Conservation (phyloP, 2,797 vertebrate species). For the Choloepus didactylus region DNA sequence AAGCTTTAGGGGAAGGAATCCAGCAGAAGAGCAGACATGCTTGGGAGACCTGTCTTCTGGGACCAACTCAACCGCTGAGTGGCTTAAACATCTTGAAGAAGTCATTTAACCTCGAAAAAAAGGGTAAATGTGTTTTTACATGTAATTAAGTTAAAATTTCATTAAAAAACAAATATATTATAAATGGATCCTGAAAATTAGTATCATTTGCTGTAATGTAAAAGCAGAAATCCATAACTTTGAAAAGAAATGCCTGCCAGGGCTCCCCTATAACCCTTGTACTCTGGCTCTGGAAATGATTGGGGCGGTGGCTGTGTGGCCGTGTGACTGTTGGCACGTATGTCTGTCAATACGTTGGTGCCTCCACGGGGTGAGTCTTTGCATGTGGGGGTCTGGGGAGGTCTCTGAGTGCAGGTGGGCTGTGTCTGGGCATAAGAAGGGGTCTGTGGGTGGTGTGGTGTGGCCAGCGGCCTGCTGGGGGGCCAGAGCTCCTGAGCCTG, state of each 20-base stretch:
- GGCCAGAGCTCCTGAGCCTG: background rate
- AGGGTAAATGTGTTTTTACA: background rate
- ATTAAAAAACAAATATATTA: background rate
- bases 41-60: background rate
- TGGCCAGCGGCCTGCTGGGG: background rate
- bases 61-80: background rate
- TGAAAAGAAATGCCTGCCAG: background rate
- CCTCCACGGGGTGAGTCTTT: background rate
- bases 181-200: background rate
- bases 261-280: background rate
- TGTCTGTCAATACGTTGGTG: background rate
- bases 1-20: background rate
- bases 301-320: background rate
- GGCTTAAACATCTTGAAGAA: background rate
- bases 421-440: background rate
- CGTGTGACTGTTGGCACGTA: background rate
- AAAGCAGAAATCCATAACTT: background rate
- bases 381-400: background rate
- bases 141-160: background rate
- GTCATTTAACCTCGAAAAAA: background rate
- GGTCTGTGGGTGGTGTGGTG: background rate
- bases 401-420: background rate
- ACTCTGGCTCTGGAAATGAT: background rate
- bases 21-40: background rate
- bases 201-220: background rate